Evolutionary conservation across 2,888 invertebrate species (phyloP).

Genomic region (Trypoxylon attenuatum): DNA sequence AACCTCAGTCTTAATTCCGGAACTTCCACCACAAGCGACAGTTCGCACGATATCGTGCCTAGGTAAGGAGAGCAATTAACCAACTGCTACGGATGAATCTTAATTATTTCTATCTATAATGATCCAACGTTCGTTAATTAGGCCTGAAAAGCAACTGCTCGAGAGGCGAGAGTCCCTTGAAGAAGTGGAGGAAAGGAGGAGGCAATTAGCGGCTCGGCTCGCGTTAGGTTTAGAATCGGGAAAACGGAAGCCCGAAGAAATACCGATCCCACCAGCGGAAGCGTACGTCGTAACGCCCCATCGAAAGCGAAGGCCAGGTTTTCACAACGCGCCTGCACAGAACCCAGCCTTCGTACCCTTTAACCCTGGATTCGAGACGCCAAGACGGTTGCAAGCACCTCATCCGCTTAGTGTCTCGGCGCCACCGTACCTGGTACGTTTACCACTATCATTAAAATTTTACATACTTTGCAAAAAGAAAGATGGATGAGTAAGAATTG

Average conservation of each 20-base stretch:
- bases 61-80: slow-evolving; percentile 55
- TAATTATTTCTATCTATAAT: background rate
- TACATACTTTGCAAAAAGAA: too few relatives aligned
- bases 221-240: slow-evolving; percentile 82
- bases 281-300: slow-evolving; percentile 92
- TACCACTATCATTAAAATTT: too few relatives aligned
- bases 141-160: slow-evolving; percentile 67
- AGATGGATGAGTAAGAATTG: too few relatives aligned
- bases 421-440: slow-evolving; percentile 79
- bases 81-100: background rate
- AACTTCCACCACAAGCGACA: slow-evolving; percentile 70
- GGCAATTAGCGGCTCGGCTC: slow-evolving; percentile 69
- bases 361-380: slow-evolving; percentile 73
- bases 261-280: slow-evolving; percentile 82
- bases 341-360: slow-evolving; percentile 92
- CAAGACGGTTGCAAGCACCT: slow-evolving; percentile 78
- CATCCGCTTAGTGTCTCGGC: slow-evolving; percentile 85
- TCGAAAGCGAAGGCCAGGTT: slow-evolving; percentile 89
- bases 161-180: slow-evolving; percentile 71
- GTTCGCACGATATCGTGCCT: slow-evolving; percentile 69
- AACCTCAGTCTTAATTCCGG: slow-evolving; percentile 79
- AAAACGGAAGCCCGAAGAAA: slow-evolving; percentile 81
- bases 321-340: slow-evolving; percentile 90
- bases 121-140: slow-evolving; percentile 23
- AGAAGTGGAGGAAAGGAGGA: slow-evolving; percentile 69